Conservation (phyloP, 2,888 invertebrate species). For the Xanthostigma xanthostigma region DNA sequence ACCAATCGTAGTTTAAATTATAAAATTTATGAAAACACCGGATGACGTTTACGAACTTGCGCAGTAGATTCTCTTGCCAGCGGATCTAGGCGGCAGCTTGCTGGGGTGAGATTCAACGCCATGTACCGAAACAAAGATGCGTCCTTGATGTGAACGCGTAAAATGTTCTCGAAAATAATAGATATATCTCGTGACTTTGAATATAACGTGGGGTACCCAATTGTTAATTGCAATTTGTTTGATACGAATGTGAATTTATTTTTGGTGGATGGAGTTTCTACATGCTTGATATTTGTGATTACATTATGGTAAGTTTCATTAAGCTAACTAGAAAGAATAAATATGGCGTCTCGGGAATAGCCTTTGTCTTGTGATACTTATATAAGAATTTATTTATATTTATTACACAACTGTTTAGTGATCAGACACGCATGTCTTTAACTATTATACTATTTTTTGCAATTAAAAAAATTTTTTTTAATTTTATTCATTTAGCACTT, state of each 20-base stretch:
- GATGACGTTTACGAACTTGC: slow-evolving; percentile 14
- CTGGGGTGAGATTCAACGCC: slow-evolving; percentile 30
- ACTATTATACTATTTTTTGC: too few species aligned
- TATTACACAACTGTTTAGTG: too few species aligned
- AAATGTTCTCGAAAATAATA: slow-evolving; percentile 34
- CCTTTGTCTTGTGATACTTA: slow-evolving; percentile 18
- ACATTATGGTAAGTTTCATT: slow-evolving; percentile 45
- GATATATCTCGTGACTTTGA: slow-evolving; percentile 31
- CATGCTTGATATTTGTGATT: slow-evolving; percentile 47
- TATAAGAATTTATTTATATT: slow-evolving; percentile 11
- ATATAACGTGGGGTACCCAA: slow-evolving; percentile 38
- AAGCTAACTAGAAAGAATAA: slow-evolving; percentile 28
- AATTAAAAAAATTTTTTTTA: too few species aligned
- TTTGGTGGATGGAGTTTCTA: slow-evolving; percentile 38
- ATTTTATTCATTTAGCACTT: too few species aligned
- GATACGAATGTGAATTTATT: slow-evolving; percentile 30
- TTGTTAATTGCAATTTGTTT: slow-evolving; percentile 29
- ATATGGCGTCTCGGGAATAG: slow-evolving; percentile 33
- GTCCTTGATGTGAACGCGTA: slow-evolving; percentile 29
- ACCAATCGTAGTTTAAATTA: slow-evolving; percentile 11
- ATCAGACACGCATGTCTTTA: too few species aligned
- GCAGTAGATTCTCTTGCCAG: slow-evolving; percentile 7
- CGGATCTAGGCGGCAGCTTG: slow-evolving; percentile 17
- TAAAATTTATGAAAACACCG: slow-evolving; percentile 1
- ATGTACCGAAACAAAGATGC: slow-evolving; percentile 34